Percentiles rank a stretch among this genome's conserved stretches.
Conservation (phyloP, 2,113 vertebrate species). For the Hepsetus odoe region DNA sequence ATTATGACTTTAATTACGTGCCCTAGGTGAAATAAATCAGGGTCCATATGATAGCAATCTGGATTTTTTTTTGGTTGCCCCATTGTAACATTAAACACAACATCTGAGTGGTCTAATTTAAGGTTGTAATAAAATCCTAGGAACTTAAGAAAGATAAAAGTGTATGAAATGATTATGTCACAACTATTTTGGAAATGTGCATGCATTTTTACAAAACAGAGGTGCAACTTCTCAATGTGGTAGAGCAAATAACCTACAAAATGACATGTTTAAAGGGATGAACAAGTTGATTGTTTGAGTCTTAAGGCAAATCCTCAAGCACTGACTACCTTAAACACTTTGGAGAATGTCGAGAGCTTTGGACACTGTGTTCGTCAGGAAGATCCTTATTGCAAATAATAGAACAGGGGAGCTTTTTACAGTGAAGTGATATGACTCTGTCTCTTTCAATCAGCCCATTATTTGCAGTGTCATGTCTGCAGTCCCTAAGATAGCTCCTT, state of each 20-base stretch:
- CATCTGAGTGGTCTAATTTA: not conserved
- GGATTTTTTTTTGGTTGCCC: not conserved
- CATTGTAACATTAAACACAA: not conserved
- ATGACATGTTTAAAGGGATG: no score
- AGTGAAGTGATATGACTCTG: not conserved
- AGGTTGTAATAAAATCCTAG: no score
- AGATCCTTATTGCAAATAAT: not conserved
- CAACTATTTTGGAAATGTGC: no score
- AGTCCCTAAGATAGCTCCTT: not conserved
- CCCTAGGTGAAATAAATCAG: constrained; percentile 5
- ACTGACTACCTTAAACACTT: not conserved
- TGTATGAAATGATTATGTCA: no score
- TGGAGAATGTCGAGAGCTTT: not conserved
- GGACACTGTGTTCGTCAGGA: not conserved
- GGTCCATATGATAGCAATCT: not conserved
- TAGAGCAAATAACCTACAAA: no score
- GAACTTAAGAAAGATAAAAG: no score
- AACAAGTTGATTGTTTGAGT: no score
- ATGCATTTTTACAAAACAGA: no score
- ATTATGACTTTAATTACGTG: constrained; percentile 31
- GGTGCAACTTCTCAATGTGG: no score
- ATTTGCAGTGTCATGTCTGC: not conserved
- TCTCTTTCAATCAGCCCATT: not conserved
- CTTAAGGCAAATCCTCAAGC: no score
- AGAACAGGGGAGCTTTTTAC: not conserved